Percentiles rank a stretch among this genome's conserved stretches.
Evolutionary conservation across 2,113 vertebrate species (phyloP).

Genomic region (Egretta garzetta): DNA sequence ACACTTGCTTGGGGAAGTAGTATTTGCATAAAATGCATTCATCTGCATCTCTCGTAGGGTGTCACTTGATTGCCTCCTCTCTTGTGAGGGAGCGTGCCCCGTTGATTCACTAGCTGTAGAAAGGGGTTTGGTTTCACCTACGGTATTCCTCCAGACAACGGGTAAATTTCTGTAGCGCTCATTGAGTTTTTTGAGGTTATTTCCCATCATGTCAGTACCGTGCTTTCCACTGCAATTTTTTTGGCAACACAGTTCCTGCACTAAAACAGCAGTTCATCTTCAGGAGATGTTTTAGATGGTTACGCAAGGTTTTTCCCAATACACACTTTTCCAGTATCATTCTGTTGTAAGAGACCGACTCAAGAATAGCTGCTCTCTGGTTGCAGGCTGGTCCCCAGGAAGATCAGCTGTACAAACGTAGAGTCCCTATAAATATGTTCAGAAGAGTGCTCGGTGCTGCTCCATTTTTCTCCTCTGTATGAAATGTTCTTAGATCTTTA

Average conservation of each 20-base stretch:
- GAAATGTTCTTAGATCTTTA: background rate
- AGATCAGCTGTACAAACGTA: fast-evolving
- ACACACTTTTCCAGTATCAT: fast-evolving
- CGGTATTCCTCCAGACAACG: background rate
- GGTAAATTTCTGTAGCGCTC: fast-evolving
- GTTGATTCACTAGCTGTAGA: background rate
- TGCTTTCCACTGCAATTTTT: background rate
- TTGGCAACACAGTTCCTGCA: background rate
- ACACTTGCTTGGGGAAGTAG: background rate
- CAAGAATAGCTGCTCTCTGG: background rate
- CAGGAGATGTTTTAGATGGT: background rate
- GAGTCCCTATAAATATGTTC: background rate
- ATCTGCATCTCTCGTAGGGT: fast-evolving
- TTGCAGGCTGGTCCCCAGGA: background rate
- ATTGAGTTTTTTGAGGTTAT: background rate
- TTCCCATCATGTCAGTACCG: fast-evolving
- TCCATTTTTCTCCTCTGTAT: background rate
- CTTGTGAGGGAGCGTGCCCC: background rate
- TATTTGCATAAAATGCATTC: fast-evolving
- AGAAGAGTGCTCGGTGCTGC: background rate
- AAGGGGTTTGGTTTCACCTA: background rate
- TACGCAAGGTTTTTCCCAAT: fast-evolving
- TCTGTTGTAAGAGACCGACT: fast-evolving
- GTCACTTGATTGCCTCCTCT: fast-evolving
- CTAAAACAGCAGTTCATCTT: background rate